These are phyloP conservation scores for Allacma fusca DNA, from an alignment of 2,888 invertebrate genomes.

Conservation along the genomic window DNA sequence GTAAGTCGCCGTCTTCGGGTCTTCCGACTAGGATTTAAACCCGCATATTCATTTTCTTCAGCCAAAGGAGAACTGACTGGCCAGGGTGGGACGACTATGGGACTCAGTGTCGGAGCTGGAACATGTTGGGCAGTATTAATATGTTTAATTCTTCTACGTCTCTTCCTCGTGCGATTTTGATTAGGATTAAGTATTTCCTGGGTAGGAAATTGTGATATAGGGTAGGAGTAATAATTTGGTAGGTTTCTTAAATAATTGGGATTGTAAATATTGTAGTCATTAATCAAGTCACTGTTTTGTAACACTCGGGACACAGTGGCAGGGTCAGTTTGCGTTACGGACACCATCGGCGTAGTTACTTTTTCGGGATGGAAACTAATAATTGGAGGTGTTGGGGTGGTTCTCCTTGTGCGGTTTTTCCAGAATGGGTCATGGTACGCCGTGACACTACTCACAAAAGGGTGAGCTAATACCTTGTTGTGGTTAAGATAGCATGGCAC, in stretches of 20 bases:
- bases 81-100: no score
- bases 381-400: background rate
- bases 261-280: background rate
- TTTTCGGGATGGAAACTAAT: background rate
- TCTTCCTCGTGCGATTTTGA: background rate
- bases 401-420: slow-evolving; percentile 20
- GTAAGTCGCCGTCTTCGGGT: slow-evolving; percentile 23
- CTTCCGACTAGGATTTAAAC: background rate
- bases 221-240: background rate
- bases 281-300: background rate
- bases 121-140: background rate
- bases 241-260: background rate
- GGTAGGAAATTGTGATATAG: background rate
- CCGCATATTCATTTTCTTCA: background rate
- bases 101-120: background rate
- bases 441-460: slow-evolving; percentile 33
- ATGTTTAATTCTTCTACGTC: background rate
- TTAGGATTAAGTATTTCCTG: background rate
- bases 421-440: slow-evolving; percentile 37
- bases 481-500: slow-evolving; percentile 20
- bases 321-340: background rate
- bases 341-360: background rate
- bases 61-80: no score
- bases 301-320: background rate
- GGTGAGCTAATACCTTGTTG: background rate